Base-by-base conservation (phyloP, 2,888 invertebrate species). In the Tromatobia lineatoria region DNA sequence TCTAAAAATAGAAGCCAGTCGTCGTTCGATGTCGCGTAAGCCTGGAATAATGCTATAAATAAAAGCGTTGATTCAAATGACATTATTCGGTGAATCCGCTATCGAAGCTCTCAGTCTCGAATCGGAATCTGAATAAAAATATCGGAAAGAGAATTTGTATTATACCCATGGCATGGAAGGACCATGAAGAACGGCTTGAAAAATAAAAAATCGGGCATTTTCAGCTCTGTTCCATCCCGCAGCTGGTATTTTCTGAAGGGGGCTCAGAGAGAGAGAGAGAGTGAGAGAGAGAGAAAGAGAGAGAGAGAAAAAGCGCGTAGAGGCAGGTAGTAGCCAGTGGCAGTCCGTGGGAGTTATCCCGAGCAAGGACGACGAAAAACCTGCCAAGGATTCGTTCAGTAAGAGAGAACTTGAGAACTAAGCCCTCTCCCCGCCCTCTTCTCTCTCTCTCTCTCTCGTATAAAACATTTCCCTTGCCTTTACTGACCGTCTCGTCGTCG, bases 211-310 rank as follows among this genome's bases (percentile, higher is more conserved):
- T 52, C 69, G 70, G 54, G 47, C 64, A 20, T 42, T 75, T 78
- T 71, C 54, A 74, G 59, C 69, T 70, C 59, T 69, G 64, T 64
- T 69, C 54, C 64, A 45, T 61, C 69, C 78, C 57, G 69, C 77
- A 81, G 84, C 74, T 81, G 74, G 66, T 81, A 84, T 84, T 81
- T 81, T 81, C 84, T 81, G 78, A 66, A 78, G 77, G 42, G 74
- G 77, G 78, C 61, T 52, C 57, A 70, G 57, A 8, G 75, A n/a
- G 47, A 23, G n/a, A n/a, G n/a, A n/a, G n/a, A n/a, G n/a, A n/a
- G n/a, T n/a, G n/a, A n/a, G n/a, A n/a, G n/a, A n/a, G n/a, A n/a
- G n/a, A n/a, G n/a, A n/a, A n/a, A n/a, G n/a, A n/a, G n/a, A n/a
- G n/a, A n/a, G n/a, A n/a, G n/a, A n/a, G n/a, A n/a, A n/a, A n/a